These are phyloP conservation scores for Caenorhabditis elegans DNA, from an alignment of 1,140 invertebrate genomes.

Conservation along the genomic window WBcel235 BX284604.4:10474001-10474500, in stretches of 20 bases:
- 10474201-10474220: background rate
- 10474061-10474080: conserved; percentile 46
- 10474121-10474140: conserved; percentile 43
- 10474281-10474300: conserved; percentile 44
- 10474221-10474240: conserved; percentile 74
- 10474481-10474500: conserved; percentile 19
- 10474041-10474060: conserved; percentile 28
- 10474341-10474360: conserved; percentile 31
- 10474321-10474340: background rate
- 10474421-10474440: conserved; percentile 44
- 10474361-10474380: conserved; percentile 47
- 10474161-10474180: conserved; percentile 78
- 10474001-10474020: conserved; percentile 31
- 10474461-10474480: conserved; percentile 45
- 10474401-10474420: conserved; percentile 49
- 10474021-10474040: conserved; percentile 19
- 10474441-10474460: conserved; percentile 35
- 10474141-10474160: conserved; percentile 30
- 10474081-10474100: conserved; percentile 2
- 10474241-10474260: conserved; percentile 89
- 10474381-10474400: conserved; percentile 42
- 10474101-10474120: background rate
- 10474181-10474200: conserved; percentile 75
- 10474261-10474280: conserved; percentile 78
- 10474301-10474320: conserved; percentile 41